A percentile compares a stretch with the other conserved stretches of the same genome.
Conservation (phyloP, 2,113 vertebrate genomes). For the Lophotis ruficrista region DNA sequence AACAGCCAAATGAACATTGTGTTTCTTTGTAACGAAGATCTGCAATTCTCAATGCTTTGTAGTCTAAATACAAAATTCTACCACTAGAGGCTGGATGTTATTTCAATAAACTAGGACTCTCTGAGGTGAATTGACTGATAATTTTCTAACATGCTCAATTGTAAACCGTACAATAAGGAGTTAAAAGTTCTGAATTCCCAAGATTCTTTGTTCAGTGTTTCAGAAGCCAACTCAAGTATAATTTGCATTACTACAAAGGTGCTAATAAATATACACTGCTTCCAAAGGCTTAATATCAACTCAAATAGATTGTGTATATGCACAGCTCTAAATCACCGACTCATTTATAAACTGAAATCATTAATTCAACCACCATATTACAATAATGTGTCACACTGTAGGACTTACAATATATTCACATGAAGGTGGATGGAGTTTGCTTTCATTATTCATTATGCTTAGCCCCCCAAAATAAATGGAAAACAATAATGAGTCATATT, state of each 20-base stretch:
- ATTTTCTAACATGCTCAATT: not conserved
- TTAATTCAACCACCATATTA: not conserved
- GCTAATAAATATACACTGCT: not conserved
- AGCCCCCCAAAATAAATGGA: not conserved
- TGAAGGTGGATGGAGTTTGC: not conserved
- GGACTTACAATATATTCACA: not conserved
- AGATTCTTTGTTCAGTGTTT: not conserved
- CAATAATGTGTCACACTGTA: not conserved
- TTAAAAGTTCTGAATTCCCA: not conserved
- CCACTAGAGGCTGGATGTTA: not conserved
- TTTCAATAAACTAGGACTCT: not conserved
- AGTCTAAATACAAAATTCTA: not conserved
- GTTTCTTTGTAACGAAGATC: not conserved
- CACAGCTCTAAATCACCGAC: constrained; percentile 16
- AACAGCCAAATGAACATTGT: not conserved
- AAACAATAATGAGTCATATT: not conserved
- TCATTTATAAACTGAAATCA: constrained; percentile 20
- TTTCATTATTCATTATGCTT: not conserved
- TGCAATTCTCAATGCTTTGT: not conserved
- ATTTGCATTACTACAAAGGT: not conserved
- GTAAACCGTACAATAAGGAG: not conserved
- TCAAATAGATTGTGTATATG: not conserved
- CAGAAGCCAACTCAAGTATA: not conserved
- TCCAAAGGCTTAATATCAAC: not conserved
- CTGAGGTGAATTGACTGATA: not conserved